Evolutionary conservation across 2,888 invertebrate genomes (phyloP), one percentile per base, ranked within the genome.

Genomic region (Steinernema carpocapsae): DNA sequence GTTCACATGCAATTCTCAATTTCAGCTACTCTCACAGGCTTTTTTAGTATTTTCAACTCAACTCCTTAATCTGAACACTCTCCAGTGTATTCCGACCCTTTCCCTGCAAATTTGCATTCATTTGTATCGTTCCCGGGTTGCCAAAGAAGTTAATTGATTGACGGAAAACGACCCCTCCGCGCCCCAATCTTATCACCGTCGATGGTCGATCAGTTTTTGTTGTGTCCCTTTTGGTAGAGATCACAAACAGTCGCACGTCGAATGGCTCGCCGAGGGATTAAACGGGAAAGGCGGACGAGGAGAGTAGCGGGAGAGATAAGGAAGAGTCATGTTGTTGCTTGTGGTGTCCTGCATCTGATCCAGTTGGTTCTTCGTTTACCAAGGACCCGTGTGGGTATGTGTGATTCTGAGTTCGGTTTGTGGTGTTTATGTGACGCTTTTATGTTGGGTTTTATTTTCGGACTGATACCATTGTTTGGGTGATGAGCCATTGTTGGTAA

Each of bases 191-290:
- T 64, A 64, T 64, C 64, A 64, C 26, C 52, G 22, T 10, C 32
- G 17, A 17, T 17, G 17, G 17, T 17, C 64, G 32, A 26, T 17
- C 64, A n/a, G 32, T 64, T 64, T 32, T 64, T 64, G 64, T 64
- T 64, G 64, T 52, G 52, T 26, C 29, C 64, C 24, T 14, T 26
- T 29, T 29, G 64, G 64, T 64, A 4, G 64, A n/a, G 24, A 48
- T 26, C 64, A 29, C 17, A 64, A 64, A 64, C 64, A 64, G 22
- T 56, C 56, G 56, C 22, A 14, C 24, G 56, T 26, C 26, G 56
- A 19, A 14, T 48, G 48, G 48, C n/a, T 56, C 56, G 17, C 64
- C 37, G 64, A 64, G 12, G 64, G 64, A 64, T 64, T 64, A 64
- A 17, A 17, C 2, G 64, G 10, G 64, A 2, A 10, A 12, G 56